These are phyloP conservation scores for Eublepharis macularius DNA, from an alignment of 2,113 vertebrate genomes.

Conservation along the genomic window DNA sequence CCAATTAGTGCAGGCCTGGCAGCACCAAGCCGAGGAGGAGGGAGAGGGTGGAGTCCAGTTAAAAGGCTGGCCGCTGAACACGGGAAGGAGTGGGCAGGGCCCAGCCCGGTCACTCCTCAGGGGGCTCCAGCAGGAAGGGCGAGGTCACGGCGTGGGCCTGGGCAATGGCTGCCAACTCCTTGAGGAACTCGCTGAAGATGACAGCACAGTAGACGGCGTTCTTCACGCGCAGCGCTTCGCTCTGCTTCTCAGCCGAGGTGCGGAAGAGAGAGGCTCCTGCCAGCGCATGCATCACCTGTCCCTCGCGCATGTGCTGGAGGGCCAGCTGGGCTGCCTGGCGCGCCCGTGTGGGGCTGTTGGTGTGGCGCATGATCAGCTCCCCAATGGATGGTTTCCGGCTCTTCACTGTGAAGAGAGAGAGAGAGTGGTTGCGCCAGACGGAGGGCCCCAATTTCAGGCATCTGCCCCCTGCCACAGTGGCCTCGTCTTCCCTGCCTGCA, in stretches of 20 bases:
- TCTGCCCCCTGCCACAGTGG: too few species aligned
- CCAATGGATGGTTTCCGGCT: constrained; percentile 90
- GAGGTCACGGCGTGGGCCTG: constrained; percentile 92
- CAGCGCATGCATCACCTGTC: constrained; percentile 78
- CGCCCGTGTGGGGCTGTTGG: constrained; percentile 89
- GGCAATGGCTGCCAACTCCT: constrained; percentile 93
- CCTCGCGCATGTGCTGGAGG: constrained; percentile 85
- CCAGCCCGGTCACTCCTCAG: constrained; percentile 77
- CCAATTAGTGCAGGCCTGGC: constrained; percentile 5
- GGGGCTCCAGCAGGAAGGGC: constrained; percentile 84
- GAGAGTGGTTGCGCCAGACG: neutral
- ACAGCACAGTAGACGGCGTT: constrained; percentile 95
- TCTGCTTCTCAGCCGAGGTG: constrained; percentile 80
- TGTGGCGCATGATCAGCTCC: constrained; percentile 90
- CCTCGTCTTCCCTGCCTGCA: too few species aligned
- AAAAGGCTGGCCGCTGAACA: neutral
- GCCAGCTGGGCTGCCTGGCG: constrained; percentile 86
- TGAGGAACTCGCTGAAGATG: constrained; percentile 95
- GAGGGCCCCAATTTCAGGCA: fast-evolving
- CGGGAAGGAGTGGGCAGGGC: neutral
- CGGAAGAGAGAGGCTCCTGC: constrained; percentile 76
- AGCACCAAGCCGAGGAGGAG: neutral
- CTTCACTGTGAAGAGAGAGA: constrained; percentile 77
- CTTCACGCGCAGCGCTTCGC: constrained; percentile 89
- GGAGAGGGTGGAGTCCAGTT: neutral